Evolutionary conservation across 2,797 vertebrate genomes (phyloP), one percentile per base, ranked within the genome.

Genomic region (Sylvia borin): DNA sequence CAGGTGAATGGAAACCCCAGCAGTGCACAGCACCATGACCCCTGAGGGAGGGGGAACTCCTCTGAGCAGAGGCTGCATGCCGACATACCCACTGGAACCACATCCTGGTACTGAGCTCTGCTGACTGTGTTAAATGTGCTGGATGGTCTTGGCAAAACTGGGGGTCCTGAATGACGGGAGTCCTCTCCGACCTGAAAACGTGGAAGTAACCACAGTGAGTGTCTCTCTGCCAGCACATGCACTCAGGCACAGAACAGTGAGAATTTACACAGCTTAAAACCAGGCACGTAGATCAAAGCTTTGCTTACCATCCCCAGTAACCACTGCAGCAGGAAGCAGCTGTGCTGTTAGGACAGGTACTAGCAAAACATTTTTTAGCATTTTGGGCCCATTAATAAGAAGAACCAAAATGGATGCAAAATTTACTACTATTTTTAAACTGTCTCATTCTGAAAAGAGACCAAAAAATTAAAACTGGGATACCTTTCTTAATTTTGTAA

Each of bases 41-140:
- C 20, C 34, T 18, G 17, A 27, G 72, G 16, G 34, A 36, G 2
- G 22, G 54, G 43, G 62, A 54, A 43, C 53, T 84, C 62, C 8
- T 45, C 45, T 47, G 12, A 65, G 61, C 67, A 85, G 55, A 73
- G 43, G 20, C 16, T 6, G 10, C 31, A 24, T 8, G 62, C 36
- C 50, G 51, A 98, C 99, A 24, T 98, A 99, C 99, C 99, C 95
- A 99, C 99, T 89, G 99, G 99, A 82, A 99, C 99, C 97, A 99
- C 97, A 20, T 99, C 99, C 77, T 99, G 99, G 97, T 99, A 99
- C 96, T 99, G 99, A 90, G 98, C 98, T 85, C 99, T 98, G 94
- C 98, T 99, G 96, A 99, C 99, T 47, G 99, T 98, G 65, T 99
- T 99, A 94, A 99, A 99, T 5, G 99, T 99, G 95, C 98, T 99